These are phyloP conservation scores for Mareca strepera DNA, from an alignment of 2,797 vertebrate genomes.

Conservation along the genomic window DNA sequence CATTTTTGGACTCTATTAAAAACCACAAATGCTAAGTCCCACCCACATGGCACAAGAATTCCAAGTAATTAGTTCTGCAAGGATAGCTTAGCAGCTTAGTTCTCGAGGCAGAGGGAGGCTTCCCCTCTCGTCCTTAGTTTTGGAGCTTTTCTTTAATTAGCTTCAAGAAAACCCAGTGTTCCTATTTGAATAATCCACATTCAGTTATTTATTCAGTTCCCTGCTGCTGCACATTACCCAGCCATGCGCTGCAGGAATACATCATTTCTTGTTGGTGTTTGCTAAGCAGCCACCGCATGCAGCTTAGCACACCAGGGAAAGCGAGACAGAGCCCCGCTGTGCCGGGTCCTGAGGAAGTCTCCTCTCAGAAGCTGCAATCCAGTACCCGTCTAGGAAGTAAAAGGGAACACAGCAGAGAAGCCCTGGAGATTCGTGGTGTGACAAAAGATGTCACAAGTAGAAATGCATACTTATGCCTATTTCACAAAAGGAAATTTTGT, in stretches of 20 bases:
- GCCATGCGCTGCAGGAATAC: slow-evolving; percentile 46
- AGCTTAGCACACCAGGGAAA: slow-evolving; percentile 23
- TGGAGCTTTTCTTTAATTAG: slow-evolving; percentile 72
- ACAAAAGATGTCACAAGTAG: neutral
- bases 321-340: neutral
- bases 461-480: neutral
- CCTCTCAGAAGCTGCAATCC: neutral
- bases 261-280: slow-evolving; percentile 12
- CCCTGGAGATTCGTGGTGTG: neutral
- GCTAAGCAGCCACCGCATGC: neutral
- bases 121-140: slow-evolving; percentile 14
- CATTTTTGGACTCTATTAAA: neutral
- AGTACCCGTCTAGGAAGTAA: neutral
- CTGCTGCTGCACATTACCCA: slow-evolving; percentile 51
- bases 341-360: neutral
- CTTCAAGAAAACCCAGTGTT: slow-evolving; percentile 57
- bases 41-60: slow-evolving; percentile 31
- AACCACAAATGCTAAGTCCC: slow-evolving; percentile 53
- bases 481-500: neutral
- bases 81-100: slow-evolving; percentile 51
- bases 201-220: slow-evolving; percentile 73
- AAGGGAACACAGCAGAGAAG: neutral
- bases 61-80: slow-evolving; percentile 70
- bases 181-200: slow-evolving; percentile 67
- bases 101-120: slow-evolving; percentile 7